A percentile compares a stretch with the other conserved stretches of the same genome.
These are phyloP conservation scores for Chloroceryle amazona DNA, from an alignment of 2,797 vertebrate species.

Conservation along the genomic window DNA sequence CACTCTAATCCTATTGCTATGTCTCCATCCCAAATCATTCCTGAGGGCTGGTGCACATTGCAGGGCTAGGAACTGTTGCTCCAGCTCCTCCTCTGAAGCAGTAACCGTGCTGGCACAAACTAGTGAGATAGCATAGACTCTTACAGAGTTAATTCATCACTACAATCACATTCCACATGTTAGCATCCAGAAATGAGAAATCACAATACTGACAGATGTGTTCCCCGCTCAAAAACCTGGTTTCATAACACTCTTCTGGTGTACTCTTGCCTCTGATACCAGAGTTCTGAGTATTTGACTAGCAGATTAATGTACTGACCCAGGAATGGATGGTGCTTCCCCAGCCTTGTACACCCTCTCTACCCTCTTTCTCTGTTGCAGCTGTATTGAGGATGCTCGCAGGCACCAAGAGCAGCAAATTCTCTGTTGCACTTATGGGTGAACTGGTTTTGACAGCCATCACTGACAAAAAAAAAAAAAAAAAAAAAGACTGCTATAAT, in stretches of 20 bases:
- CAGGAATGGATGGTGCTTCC: neutral
- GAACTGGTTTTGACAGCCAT: neutral
- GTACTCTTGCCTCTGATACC: neutral
- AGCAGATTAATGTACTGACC: neutral
- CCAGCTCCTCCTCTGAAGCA: neutral
- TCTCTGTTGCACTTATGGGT: neutral
- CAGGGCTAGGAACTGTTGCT: fast-evolving
- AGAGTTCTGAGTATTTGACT: neutral
- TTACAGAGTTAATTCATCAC: neutral
- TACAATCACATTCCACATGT: neutral
- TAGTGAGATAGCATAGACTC: neutral
- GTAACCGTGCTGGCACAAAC: neutral
- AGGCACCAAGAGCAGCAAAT: neutral
- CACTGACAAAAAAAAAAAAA: neutral
- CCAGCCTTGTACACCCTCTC: fast-evolving
- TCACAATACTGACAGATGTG: fast-evolving
- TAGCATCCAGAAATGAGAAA: neutral
- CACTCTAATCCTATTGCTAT: neutral
- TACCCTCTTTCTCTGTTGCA: neutral
- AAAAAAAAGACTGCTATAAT: neutral
- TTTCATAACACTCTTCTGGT: neutral
- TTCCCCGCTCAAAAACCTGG: neutral
- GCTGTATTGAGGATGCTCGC: neutral
- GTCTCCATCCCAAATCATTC: neutral
- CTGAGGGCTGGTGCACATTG: neutral